A percentile compares a stretch with the other conserved stretches of the same genome.
These are phyloP conservation scores for Calephelis nemesis DNA, from an alignment of 1,140 invertebrate species.

Conservation along the genomic window DNA sequence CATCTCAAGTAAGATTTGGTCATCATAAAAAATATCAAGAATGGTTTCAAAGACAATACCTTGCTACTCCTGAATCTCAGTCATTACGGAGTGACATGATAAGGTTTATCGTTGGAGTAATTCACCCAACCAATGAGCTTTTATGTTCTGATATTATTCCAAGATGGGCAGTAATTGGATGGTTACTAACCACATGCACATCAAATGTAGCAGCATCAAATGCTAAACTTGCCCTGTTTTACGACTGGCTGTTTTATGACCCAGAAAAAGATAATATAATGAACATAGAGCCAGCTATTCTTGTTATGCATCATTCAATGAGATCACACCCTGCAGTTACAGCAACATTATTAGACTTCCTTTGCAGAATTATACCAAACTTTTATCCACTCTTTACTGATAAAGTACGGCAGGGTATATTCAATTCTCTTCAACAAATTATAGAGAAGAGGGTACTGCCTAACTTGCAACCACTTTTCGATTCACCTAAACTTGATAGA, in stretches of 20 bases:
- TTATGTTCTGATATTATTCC: constrained; percentile 99
- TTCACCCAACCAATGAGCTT: constrained; percentile 98
- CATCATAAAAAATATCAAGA: constrained; percentile 98
- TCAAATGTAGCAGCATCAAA: constrained; percentile 96
- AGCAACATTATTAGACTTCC: constrained; percentile 95
- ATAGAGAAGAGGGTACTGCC: constrained; percentile 95
- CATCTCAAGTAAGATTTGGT: constrained; percentile 96
- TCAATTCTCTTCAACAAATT: constrained; percentile 94
- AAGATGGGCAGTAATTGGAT: constrained; percentile 98
- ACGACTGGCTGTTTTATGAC: constrained; percentile 98
- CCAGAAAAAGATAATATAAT: constrained; percentile 98
- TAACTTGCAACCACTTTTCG: constrained; percentile 94
- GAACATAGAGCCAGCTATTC: constrained; percentile 99
- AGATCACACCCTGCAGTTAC: constrained; percentile 97
- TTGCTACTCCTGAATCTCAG: constrained; percentile 98
- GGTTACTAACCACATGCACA: constrained; percentile 97
- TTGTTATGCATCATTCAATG: constrained; percentile 99
- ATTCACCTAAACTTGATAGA: constrained; percentile 94
- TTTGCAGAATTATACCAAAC: constrained; percentile 96
- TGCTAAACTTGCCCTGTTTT: constrained; percentile 97
- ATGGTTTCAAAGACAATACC: constrained; percentile 98
- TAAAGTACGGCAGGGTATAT: constrained; percentile 94
- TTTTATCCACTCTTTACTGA: constrained; percentile 92
- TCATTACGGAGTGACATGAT: constrained; percentile 97
- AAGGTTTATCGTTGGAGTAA: constrained; percentile 97